Percentiles rank a stretch among this genome's conserved stretches.
Conservation (phyloP, 2,888 invertebrate species). For the Euclidia mi region DNA sequence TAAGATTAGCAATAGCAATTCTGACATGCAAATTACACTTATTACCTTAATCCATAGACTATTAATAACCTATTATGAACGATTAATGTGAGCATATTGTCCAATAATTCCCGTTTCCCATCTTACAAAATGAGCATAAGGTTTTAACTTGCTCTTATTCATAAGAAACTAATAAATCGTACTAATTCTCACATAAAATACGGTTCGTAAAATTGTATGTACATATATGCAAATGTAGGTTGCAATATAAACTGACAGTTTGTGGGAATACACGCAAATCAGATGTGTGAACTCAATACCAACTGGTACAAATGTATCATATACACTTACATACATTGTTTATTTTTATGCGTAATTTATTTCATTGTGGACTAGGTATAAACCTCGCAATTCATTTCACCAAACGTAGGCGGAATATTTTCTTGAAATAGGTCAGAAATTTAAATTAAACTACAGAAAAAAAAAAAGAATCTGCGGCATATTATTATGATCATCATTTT, state of each 20-base stretch:
- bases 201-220: slow-evolving; percentile 24
- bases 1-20: no score
- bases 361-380: not conserved
- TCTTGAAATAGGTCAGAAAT: no score
- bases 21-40: no score
- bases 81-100: no score
- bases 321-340: slow-evolving; percentile 3
- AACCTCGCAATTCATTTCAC: no score
- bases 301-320: slow-evolving; percentile 16
- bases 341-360: not conserved
- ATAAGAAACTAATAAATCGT: not conserved
- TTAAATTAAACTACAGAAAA: no score
- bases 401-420: no score
- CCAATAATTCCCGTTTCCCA: no score
- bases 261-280: slow-evolving; percentile 40
- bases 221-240: slow-evolving; percentile 45
- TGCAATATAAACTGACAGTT: slow-evolving; percentile 41
- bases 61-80: no score
- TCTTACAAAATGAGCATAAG: not conserved
- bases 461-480: no score
- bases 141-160: not conserved
- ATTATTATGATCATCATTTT: no score
- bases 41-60: no score
- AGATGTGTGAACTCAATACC: slow-evolving; percentile 42
- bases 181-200: slow-evolving; percentile 33